A percentile compares a stretch with the other conserved stretches of the same genome.
Conservation (phyloP, 2,113 vertebrate genomes). For the Mohoua ochrocephala region DNA sequence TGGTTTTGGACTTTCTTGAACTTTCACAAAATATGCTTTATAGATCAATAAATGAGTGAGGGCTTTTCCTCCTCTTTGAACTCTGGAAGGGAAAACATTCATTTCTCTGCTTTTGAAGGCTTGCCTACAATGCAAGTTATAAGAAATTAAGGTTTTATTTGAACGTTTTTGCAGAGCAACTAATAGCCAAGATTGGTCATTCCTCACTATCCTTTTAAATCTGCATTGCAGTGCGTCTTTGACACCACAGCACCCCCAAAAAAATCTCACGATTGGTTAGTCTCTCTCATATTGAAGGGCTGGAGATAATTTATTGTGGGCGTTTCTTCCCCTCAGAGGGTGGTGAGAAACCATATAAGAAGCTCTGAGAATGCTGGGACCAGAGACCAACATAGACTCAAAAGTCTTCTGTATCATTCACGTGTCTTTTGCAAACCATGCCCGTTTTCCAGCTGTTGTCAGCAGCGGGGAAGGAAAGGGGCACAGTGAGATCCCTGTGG, state of each 20-base stretch:
- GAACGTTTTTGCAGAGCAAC: neutral
- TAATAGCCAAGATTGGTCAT: neutral
- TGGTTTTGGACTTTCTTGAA: neutral
- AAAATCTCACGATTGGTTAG: neutral
- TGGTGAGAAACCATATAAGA: neutral
- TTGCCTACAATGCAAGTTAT: neutral
- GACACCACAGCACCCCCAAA: neutral
- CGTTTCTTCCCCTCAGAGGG: neutral
- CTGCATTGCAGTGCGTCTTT: neutral
- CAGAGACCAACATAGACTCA: neutral
- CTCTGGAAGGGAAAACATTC: neutral
- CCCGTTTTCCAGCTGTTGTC: neutral
- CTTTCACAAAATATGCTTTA: neutral
- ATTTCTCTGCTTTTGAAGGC: neutral
- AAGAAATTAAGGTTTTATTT: neutral
- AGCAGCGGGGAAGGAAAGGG: neutral
- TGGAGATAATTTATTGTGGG: neutral
- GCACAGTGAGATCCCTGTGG: accelerated
- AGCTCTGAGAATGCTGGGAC: neutral
- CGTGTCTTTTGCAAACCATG: neutral
- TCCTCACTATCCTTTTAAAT: neutral
- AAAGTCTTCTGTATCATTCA: neutral
- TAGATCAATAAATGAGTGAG: neutral
- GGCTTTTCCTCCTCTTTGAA: neutral
- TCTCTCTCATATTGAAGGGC: neutral